A percentile compares a stretch with the other conserved stretches of the same genome.
phyloP scores from a whole-genome alignment of 2,113 vertebrate genomes.

The Garra rufa region DNA sequence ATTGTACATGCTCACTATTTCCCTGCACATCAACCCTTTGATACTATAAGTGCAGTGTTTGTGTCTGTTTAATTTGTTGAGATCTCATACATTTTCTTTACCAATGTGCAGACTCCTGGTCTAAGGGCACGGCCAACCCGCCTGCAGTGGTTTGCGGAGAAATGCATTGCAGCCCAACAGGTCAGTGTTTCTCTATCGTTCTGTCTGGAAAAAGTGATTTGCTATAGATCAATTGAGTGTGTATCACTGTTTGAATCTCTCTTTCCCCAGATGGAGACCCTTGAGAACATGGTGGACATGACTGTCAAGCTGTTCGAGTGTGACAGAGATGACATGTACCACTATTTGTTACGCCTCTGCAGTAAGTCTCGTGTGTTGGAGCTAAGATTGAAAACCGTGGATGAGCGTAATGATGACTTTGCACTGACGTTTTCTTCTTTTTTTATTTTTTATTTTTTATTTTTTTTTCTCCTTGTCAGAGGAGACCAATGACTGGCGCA shows the following conservation, averaged over 20 bases:
- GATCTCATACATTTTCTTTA: neutral
- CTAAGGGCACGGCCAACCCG: conserved; percentile 83
- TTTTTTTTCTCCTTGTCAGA: conserved; percentile 73
- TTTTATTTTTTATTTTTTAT: too few species aligned
- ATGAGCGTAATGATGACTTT: neutral
- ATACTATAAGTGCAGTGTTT: neutral
- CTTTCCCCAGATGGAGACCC: conserved; percentile 78
- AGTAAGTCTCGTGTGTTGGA: conserved; percentile 78
- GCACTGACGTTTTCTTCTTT: neutral
- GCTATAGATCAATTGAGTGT: neutral
- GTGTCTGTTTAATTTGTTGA: neutral
- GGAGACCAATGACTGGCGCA: conserved; percentile 79
- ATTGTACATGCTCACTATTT: too few species aligned
- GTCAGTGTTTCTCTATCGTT: conserved; percentile 66
- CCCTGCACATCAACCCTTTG: too few species aligned
- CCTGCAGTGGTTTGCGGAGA: conserved; percentile 88
- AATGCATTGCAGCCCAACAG: conserved; percentile 81
- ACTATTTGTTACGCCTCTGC: conserved; percentile 80
- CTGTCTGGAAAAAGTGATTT: neutral
- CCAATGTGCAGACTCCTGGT: conserved; percentile 86
- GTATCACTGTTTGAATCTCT: conserved; percentile 29
- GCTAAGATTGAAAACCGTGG: conserved; percentile 11
- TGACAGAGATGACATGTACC: conserved; percentile 93
- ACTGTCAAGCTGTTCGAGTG: conserved; percentile 91
- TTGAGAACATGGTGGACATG: conserved; percentile 89